A percentile compares a stretch with the other conserved stretches of the same genome.
phyloP scores from a whole-genome alignment of 2,113 vertebrate genomes.

The Rynchops niger region DNA sequence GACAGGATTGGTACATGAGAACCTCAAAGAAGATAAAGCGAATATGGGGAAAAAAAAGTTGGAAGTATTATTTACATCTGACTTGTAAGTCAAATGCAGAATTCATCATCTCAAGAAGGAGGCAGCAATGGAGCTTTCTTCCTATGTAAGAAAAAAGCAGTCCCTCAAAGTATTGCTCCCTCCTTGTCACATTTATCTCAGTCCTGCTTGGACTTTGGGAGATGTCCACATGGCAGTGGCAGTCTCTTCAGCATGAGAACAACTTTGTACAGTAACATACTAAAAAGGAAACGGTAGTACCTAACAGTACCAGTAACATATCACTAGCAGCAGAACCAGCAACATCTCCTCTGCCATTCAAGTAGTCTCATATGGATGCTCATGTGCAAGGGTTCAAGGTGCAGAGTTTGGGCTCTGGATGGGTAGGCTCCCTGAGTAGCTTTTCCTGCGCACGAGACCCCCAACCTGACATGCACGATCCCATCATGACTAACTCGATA shows the following conservation, averaged over 20 bases:
- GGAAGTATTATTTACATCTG: background rate
- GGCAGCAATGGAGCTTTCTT: background rate
- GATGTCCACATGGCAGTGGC: background rate
- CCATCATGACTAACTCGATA: background rate
- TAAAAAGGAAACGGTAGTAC: background rate
- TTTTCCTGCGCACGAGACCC: background rate
- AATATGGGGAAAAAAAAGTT: background rate
- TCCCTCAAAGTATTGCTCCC: background rate
- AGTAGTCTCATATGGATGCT: background rate
- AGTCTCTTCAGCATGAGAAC: background rate
- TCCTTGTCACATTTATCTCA: background rate
- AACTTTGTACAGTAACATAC: background rate
- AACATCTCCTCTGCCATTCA: fast-evolving
- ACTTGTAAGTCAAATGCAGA: background rate
- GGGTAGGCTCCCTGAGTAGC: background rate
- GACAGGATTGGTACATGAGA: background rate
- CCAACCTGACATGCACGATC: fast-evolving
- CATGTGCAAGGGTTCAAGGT: background rate
- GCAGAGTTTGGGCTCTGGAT: background rate
- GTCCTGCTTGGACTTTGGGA: background rate
- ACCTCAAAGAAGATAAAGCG: background rate
- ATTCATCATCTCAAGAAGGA: background rate
- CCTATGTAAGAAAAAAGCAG: background rate
- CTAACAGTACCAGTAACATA: background rate
- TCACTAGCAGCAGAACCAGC: background rate